These are phyloP conservation scores for Phaetusa simplex DNA, from an alignment of 2,113 vertebrate genomes.

Conservation along the genomic window DNA sequence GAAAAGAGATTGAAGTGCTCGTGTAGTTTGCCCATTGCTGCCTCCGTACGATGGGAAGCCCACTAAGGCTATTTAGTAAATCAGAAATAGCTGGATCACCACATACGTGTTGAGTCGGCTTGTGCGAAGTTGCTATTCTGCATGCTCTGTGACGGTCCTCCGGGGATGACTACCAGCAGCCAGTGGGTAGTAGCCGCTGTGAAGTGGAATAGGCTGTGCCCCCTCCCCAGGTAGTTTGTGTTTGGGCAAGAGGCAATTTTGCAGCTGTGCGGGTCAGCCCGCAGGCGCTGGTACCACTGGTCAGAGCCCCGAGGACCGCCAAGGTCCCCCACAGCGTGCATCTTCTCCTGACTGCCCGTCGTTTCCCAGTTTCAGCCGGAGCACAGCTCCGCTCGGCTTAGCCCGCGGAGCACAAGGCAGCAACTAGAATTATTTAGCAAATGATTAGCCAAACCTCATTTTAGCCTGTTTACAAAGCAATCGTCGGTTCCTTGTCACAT, in stretches of 20 bases:
- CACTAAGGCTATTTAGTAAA: not conserved
- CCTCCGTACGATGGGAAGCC: not conserved
- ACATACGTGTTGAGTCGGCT: not conserved
- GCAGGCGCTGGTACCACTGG: constrained; percentile 3
- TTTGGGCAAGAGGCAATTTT: constrained; percentile 37
- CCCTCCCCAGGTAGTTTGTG: constrained; percentile 46
- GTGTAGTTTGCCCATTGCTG: not conserved
- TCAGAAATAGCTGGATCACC: not conserved
- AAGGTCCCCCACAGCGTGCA: not conserved
- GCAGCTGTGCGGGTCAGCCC: not conserved
- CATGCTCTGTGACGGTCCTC: not conserved
- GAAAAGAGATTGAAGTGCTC: not conserved
- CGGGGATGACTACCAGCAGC: not conserved
- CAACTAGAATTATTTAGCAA: not conserved
- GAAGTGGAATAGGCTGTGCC: not conserved
- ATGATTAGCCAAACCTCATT: not conserved
- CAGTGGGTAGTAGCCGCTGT: not conserved
- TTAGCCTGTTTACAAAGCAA: not conserved
- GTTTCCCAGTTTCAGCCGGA: not conserved
- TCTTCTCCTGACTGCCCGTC: not conserved
- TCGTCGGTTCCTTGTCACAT: not conserved
- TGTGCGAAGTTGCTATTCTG: not conserved
- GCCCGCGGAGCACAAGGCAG: not conserved
- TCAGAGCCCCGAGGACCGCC: constrained; percentile 32
- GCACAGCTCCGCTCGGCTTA: not conserved